phyloP scores from a whole-genome alignment of 2,113 vertebrate species.

The Silurus meridionalis region DNA sequence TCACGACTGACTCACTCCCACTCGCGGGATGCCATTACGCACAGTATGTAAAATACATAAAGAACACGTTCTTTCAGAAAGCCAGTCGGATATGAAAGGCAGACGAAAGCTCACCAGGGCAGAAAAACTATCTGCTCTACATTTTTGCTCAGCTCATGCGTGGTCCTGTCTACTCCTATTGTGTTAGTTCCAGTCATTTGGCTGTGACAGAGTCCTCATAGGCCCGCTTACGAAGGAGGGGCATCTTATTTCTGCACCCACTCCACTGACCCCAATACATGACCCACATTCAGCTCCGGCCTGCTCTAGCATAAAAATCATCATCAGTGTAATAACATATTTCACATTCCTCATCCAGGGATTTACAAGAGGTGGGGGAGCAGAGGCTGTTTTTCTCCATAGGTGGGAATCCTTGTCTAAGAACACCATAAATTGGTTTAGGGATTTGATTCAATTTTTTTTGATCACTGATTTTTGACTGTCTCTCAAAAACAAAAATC shows the following conservation, averaged over 20 bases:
- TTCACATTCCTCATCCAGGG: slow-evolving; percentile 42
- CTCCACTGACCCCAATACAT: slow-evolving; percentile 51
- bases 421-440: background rate
- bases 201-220: slow-evolving; percentile 46
- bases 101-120: background rate
- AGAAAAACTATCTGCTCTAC: slow-evolving; percentile 32
- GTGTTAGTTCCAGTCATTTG: slow-evolving; percentile 51
- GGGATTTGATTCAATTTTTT: background rate
- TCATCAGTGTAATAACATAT: slow-evolving; percentile 48
- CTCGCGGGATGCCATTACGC: slow-evolving; percentile 32
- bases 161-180: slow-evolving; percentile 14
- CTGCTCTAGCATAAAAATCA: slow-evolving; percentile 18
- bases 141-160: slow-evolving; percentile 24
- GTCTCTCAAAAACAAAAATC: slow-evolving; percentile 6
- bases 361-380: slow-evolving; percentile 21
- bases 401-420: background rate
- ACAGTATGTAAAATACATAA: slow-evolving; percentile 45
- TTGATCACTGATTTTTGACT: background rate
- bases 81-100: slow-evolving; percentile 33
- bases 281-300: slow-evolving; percentile 45
- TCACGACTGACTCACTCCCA: slow-evolving; percentile 37
- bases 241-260: slow-evolving; percentile 46
- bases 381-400: background rate
- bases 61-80: slow-evolving; percentile 42
- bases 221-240: slow-evolving; percentile 23